Evolutionary conservation across 2,797 vertebrate genomes (phyloP).

Genomic region (Aldrovandia affinis): DNA sequence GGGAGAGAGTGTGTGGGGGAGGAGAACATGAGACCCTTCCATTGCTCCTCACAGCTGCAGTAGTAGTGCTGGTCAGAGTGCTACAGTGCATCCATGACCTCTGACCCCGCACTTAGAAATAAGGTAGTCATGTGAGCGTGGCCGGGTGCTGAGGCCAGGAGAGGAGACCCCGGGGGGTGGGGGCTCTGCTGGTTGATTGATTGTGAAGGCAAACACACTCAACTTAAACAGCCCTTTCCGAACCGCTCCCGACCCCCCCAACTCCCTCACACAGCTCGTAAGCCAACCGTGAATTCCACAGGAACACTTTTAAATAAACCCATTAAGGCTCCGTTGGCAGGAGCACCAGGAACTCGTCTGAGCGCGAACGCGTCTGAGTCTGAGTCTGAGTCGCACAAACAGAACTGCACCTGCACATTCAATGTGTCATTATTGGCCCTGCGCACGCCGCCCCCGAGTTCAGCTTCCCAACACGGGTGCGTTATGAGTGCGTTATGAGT

Average conservation of each 20-base stretch:
- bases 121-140: not conserved
- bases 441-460: not conserved
- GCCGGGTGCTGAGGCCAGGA: not conserved
- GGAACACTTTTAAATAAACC: constrained; percentile 42
- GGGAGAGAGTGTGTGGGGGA: not conserved
- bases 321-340: constrained; percentile 32
- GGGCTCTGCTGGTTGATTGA: constrained; percentile 3
- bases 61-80: not conserved
- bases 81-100: not conserved
- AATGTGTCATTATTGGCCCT: constrained; percentile 5
- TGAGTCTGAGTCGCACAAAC: not conserved
- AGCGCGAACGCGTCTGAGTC: not conserved
- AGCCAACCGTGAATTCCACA: constrained; percentile 31
- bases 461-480: too few species aligned
- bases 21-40: too few species aligned
- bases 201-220: constrained; percentile 18
- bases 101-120: not conserved
- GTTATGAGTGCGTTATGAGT: too few species aligned
- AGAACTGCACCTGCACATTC: constrained; percentile 20
- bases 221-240: not conserved
- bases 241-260: not conserved
- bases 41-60: not conserved
- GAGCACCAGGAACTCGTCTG: constrained; percentile 33
- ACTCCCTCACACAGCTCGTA: not conserved
- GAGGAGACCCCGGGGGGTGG: too few species aligned